A percentile compares a stretch with the other conserved stretches of the same genome.
Conservation (phyloP, 2,113 vertebrate genomes). For the Chloroceryle aenea region DNA sequence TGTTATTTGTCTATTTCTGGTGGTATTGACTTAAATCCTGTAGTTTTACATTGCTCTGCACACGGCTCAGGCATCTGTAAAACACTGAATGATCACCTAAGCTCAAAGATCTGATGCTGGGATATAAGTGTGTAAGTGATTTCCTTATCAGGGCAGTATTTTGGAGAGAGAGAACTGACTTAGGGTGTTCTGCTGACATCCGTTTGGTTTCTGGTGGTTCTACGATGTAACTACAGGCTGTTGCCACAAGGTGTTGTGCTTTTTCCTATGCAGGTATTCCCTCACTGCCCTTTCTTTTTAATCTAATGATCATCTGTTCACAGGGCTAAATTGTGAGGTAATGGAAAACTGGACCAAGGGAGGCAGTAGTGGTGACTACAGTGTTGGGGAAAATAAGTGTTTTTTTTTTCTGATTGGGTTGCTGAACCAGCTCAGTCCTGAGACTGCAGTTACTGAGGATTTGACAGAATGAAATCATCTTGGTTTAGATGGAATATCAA, state of each 20-base stretch:
- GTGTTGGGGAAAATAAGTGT: not conserved
- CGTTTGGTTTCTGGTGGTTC: not conserved
- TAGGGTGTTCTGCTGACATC: not conserved
- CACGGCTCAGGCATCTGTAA: not conserved
- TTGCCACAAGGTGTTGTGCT: not conserved
- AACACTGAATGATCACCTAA: not conserved
- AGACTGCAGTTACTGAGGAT: not conserved
- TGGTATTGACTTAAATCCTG: not conserved
- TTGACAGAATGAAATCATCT: not conserved
- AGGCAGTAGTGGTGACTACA: rapidly evolving
- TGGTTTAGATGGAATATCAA: not conserved
- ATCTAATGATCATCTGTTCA: not conserved
- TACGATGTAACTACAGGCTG: not conserved
- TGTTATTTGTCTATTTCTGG: not conserved
- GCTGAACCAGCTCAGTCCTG: not conserved
- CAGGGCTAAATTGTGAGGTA: not conserved
- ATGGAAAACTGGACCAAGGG: not conserved
- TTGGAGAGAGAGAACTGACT: not conserved
- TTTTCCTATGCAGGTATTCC: not conserved
- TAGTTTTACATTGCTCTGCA: not conserved
- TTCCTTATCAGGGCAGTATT: not conserved
- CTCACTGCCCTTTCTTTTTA: not conserved
- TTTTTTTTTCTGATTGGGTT: not conserved
- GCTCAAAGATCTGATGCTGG: not conserved
- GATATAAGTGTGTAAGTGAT: not conserved